Base-by-base conservation (phyloP, 2,113 vertebrate species). In the Atrichornis clamosus region DNA sequence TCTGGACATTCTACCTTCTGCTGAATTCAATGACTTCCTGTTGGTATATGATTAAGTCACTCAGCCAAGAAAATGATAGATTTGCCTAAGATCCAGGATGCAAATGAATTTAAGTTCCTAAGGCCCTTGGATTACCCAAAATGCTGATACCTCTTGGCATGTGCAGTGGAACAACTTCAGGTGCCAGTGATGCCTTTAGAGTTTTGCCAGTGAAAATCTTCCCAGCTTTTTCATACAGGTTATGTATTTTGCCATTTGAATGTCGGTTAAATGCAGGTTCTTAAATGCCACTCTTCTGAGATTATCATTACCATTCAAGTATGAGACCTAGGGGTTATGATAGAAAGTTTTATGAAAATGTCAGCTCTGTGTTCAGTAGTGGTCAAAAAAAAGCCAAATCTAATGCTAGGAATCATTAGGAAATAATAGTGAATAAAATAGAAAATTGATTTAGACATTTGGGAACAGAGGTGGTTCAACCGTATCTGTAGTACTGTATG, bases 311-410 rank as follows among this genome's bases (percentile, higher is more conserved):
- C 11, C 13, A 58, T 86, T 88, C 23, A 64, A 28, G 10, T 69
- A 76, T 39, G 32, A 92, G 53, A 73, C 28, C 46, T 80, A 69
- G 6, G 18, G 32, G 63, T 92, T 94, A 65, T 53, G 17, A 69
- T 6, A 53, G 28, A 41, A 91, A 87, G 13, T 46, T 87, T 77
- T 58, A 77, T 39, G 64, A 78, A 96, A 94, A 89, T 91, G 47
- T 75, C 84, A 93, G 5, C 27, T 89, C 65, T 26, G 9, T 56
- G 37, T 14, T 73, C 41, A 65, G 15, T 5, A 89, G 11, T 5
- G 2, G 35, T 74, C 35, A 75, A 47, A 69, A 62, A 73, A 76
- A 33, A 65, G 46, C 1, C 6, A 87, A 89, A 67, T 42, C 15
- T 63, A 72, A 84, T 63, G 30, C 1, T 77, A 82, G 10, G 78